Evolutionary conservation across 2,888 invertebrate genomes (phyloP), one percentile per base, ranked within the genome.

Genomic region (Meandrusa payeni): DNA sequence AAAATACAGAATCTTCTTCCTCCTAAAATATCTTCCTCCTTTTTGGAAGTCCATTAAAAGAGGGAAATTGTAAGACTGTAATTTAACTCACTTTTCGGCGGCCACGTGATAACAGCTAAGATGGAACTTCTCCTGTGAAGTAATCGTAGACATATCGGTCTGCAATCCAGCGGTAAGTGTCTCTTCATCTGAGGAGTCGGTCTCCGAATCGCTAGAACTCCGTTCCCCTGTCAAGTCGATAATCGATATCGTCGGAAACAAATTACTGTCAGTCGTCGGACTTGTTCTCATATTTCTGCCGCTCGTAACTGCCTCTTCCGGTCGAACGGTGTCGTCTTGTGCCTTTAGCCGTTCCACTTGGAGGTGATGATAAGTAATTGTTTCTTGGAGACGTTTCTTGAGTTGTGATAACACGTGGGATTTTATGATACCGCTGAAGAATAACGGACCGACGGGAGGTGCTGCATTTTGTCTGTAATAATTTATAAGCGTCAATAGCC

Each of bases 341-440:
- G 41, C 6, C 41, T 71, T 72, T 1, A 69, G 51, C 0, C 48
- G 38, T 13, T 64, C 63, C 0, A 56, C 52, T 53, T 77, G 69
- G 32, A 47, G 65, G 13, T 63, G 61, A 42, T 88, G 88, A 39
- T 79, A 69, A 0, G 59, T 26, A 0, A 68, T 66, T 0, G 72
- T 62, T 15, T 87, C 82, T 50, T 67, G 63, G 0, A 88, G 61
- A 1, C 72, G 64, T 44, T 69, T 70, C 48, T 76, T 80, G 1
- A 87, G 62, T 43, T 78, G 76, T 0, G 55, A 34, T 1, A 86
- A 54, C 0, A 69, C 64, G 1, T 82, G 68, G 0, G 86, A 75
- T 48, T 88, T 88, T 5, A 78, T 63, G 7, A 87, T 43, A 0
- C 88, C 88, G 51, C 78, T 77, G 61, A 82, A 88, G 69, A 85